Evolutionary conservation across 2,113 vertebrate genomes (phyloP), one percentile per base, ranked within the genome.

Genomic region (Capreolus pygargus): DNA sequence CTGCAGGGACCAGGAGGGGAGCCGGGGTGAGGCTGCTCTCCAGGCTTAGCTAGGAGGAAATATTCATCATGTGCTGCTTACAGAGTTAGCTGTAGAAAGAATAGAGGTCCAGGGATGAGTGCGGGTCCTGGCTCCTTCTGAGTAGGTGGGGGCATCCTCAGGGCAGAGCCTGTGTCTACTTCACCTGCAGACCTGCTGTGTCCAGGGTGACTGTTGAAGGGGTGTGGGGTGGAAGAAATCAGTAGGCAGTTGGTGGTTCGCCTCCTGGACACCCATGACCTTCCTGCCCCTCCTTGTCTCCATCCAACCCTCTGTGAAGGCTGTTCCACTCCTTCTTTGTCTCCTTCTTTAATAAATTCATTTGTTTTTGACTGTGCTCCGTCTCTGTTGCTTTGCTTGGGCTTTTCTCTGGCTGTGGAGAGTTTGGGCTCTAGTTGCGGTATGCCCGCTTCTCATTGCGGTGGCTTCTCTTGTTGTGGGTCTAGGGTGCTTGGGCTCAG

Each of bases 241-340:
- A 47, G 64, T 7, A 61, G 60, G 28, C 33, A 3, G 21, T 1
- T 3, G 76, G 76, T 70, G 54, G 13, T 12, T 83, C 70, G 13
- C 17, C 45, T 36, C 17, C 7, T 23, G 39, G 39, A 58, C 23
- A 16, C 47, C 11, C 3, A 2, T 7, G 88, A 64, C 58, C 30
- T 30, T 39, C 9, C 1, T 39, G 17, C 19, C 52, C 55, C 27
- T 88, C 28, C 21, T 16, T 3, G 15, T 64, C 25, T 57, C 64
- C 23, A 21, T 28, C 15, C 0, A 1, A 1, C 28, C 30, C 47
- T 70, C 55, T 0, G 0, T 5, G 50, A 30, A 92, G 74, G 6
- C 64, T 14, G 28, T 12, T 21, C 52, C 17, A 1, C 9, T 76
- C 13, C 74, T 83, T 47, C 57, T 57, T 8, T 57, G n/a, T 15